phyloP scores from a whole-genome alignment of 1,140 invertebrate genomes.

The Drosophila albomicans region DNA sequence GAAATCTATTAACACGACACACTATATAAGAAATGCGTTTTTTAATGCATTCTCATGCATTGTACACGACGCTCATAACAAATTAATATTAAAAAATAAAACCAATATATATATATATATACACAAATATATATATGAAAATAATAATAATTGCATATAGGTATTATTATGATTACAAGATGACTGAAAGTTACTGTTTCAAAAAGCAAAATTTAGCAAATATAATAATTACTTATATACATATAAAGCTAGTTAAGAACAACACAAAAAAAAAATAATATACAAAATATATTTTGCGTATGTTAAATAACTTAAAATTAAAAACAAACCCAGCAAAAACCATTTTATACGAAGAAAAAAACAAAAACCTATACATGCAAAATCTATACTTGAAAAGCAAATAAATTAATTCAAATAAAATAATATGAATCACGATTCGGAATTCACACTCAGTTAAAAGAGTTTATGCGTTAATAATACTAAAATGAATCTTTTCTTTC shows the following conservation, averaged over 20 bases:
- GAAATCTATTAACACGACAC: slow-evolving; percentile 68
- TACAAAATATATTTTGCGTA: slow-evolving; percentile 81
- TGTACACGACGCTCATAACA: slow-evolving; percentile 74
- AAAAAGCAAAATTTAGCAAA: slow-evolving; percentile 68
- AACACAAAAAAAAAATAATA: slow-evolving; percentile 47
- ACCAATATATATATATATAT: slow-evolving; percentile 10
- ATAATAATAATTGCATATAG: slow-evolving; percentile 62
- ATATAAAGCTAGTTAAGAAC: slow-evolving; percentile 45
- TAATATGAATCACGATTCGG: slow-evolving; percentile 29
- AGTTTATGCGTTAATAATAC: slow-evolving; percentile 1
- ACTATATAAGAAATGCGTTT: slow-evolving; percentile 81
- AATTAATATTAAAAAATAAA: slow-evolving; percentile 38
- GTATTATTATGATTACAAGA: slow-evolving; percentile 82
- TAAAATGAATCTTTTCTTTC: slow-evolving; percentile 8
- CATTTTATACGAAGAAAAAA: slow-evolving; percentile 64
- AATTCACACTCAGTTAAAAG: slow-evolving; percentile 23
- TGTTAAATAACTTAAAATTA: slow-evolving; percentile 61
- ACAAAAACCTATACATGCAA: slow-evolving; percentile 40
- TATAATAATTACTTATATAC: slow-evolving; percentile 68
- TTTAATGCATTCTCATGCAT: slow-evolving; percentile 64
- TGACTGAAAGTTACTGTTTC: slow-evolving; percentile 83
- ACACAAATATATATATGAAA: slow-evolving; percentile 26
- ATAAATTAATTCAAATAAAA: slow-evolving; percentile 20
- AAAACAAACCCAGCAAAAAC: slow-evolving; percentile 46
- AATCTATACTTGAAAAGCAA: slow-evolving; percentile 63